A percentile compares a stretch with the other conserved stretches of the same genome.
Evolutionary conservation across 2,888 invertebrate species (phyloP).

Genomic region (Pharmacophagus antenor): DNA sequence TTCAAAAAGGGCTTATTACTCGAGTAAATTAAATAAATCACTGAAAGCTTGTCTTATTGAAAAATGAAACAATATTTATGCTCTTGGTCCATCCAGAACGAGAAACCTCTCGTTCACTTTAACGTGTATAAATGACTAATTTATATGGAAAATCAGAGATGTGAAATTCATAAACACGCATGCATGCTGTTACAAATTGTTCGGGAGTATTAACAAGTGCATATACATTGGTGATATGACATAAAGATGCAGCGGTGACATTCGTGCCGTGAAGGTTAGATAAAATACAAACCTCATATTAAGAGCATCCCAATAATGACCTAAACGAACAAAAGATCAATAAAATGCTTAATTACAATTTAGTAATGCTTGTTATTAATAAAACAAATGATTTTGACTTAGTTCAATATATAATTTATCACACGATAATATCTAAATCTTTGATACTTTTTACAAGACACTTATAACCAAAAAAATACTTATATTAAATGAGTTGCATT

Average conservation of each 20-base stretch:
- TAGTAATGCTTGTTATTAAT: neutral
- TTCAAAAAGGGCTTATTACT: neutral
- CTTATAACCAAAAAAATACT: no score
- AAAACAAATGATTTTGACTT: neutral
- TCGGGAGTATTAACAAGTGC: neutral
- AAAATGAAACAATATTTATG: neutral
- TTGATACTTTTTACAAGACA: no score
- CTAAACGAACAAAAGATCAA: conserved; percentile 63
- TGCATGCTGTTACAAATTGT: neutral
- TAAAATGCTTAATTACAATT: conserved; percentile 34
- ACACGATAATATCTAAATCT: no score
- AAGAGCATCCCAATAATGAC: conserved; percentile 73
- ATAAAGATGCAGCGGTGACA: neutral
- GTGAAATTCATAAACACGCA: neutral
- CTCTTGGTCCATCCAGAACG: no score
- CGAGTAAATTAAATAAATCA: no score
- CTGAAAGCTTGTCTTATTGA: neutral
- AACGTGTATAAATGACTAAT: no score
- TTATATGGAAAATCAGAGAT: neutral
- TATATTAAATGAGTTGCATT: no score
- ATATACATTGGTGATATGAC: neutral
- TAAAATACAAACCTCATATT: conserved; percentile 70
- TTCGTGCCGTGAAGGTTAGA: conserved; percentile 17
- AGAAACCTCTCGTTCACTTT: no score
- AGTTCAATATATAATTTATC: no score